phyloP scores from a whole-genome alignment of 92 coral and sea anemone genomes.

The Scolanthus callimorphus region DNA sequence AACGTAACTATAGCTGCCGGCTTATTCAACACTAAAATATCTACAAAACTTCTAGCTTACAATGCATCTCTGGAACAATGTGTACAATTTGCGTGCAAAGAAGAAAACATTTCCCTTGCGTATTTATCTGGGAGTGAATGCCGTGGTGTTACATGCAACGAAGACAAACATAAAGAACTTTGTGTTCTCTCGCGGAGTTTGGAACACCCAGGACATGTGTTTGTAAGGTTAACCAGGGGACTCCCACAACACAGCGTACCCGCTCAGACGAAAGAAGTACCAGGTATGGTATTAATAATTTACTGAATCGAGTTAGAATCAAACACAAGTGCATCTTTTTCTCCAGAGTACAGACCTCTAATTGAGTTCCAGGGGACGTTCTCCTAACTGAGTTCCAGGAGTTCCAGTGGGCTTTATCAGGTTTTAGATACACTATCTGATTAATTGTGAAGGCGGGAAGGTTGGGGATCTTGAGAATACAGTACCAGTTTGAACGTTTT shows the following conservation, averaged over 20 bases:
- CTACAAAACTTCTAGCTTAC: slow-evolving; percentile 17
- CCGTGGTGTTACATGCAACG: slow-evolving; percentile 30
- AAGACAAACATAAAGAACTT: slow-evolving; percentile 8
- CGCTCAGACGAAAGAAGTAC: not conserved
- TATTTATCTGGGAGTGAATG: slow-evolving; percentile 34
- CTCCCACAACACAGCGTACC: not conserved
- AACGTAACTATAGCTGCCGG: slow-evolving; percentile 33
- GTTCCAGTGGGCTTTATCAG: no score
- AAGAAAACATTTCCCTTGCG: slow-evolving; percentile 24
- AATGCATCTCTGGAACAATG: slow-evolving; percentile 32
- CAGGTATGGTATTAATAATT: slow-evolving; percentile 6
- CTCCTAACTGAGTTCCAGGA: no score
- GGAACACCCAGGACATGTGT: slow-evolving; percentile 32
- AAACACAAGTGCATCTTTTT: no score
- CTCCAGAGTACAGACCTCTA: no score
- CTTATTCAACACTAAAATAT: slow-evolving; percentile 15
- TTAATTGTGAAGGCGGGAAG: no score
- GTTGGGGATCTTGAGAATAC: no score
- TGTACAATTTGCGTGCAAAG: slow-evolving; percentile 33
- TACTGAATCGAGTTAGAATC: no score
- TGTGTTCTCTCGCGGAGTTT: slow-evolving; percentile 28
- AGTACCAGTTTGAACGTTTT: no score
- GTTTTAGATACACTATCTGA: no score
- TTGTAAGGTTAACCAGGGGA: slow-evolving; percentile 37
- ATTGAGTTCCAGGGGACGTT: no score